Base-by-base conservation (phyloP, 2,113 vertebrate genomes). In the Salvelinus namaycush region DNA sequence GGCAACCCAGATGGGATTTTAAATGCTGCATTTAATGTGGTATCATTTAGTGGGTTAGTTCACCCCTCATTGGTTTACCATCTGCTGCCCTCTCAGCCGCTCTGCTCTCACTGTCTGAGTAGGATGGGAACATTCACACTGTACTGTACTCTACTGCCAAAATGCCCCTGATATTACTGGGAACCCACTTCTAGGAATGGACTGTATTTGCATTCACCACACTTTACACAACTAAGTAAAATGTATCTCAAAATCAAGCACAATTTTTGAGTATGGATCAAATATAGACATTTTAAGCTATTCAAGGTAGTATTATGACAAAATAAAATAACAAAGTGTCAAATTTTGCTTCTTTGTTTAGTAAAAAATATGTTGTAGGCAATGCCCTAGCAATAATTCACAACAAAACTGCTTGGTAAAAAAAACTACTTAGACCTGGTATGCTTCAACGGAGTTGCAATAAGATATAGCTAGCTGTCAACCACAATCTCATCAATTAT, bases 21-120 rank as follows among this genome's bases (percentile, higher is more conserved):
- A 94, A 95, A 94, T 86, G 92, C 91, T 94, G 90, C 39, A 44
- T 95, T 96, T 96, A 87, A 92, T 90, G 89, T 94, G 75, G 74
- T 90, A 93, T 87, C 92, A 87, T 93, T 95, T 95, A 96, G 93
- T 94, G 90, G 93, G 93, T 96, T 94, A 78, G 87, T 94, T 95
- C 90, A 94, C 89, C 95, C 94, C 93, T 97, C 95, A 95, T 95
- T 96, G 95, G 90, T 90, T 92, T 83, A 81, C 97, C 96, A 97
- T 98, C 97, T 97, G 96, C 90, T 94, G 90, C 93, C 83, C 86
- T 88, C 89, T 90, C 86, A 87, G 88, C 68, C 78, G 29, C 68
- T n/a, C 27, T 59, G 60, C 68, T 26, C 27, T 59, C 39, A 7
- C 34, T 74, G 74, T 76, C 87, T 86, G 85, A 67, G 74, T 67